These are phyloP conservation scores for Orestias chungarensis DNA, from an alignment of 2,797 vertebrate genomes.

Conservation along the genomic window DNA sequence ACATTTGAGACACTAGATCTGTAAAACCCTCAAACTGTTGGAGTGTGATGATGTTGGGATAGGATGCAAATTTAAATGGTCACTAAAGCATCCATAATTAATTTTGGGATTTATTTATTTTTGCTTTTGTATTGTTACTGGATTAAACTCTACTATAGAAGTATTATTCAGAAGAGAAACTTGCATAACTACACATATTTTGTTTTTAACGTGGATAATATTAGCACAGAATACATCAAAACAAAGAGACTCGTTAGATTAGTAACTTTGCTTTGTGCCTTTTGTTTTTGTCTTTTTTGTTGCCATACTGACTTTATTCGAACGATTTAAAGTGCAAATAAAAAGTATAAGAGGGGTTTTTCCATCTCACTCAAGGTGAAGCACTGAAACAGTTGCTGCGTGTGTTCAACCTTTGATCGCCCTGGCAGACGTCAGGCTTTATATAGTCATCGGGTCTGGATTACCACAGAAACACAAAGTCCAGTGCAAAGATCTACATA, in stretches of 20 bases:
- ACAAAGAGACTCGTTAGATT: background rate
- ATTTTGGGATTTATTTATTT: too few relatives aligned
- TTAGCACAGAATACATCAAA: background rate
- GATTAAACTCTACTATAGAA: background rate
- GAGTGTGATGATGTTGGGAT: background rate
- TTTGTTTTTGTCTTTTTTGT: background rate
- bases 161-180: background rate
- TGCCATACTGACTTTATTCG: too few relatives aligned
- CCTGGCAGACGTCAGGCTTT: background rate
- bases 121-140: too few relatives aligned
- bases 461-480: background rate
- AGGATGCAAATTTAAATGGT: background rate
- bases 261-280: background rate
- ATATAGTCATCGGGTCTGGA: conserved; percentile 4
- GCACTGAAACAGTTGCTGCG: background rate
- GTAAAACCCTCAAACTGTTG: background rate
- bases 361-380: background rate
- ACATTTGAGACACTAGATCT: background rate
- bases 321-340: conserved; percentile 2
- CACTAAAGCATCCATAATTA: too few relatives aligned
- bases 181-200: background rate
- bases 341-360: background rate
- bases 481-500: background rate
- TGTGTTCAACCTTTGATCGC: background rate
- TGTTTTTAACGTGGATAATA: background rate